Conservation (phyloP, 2,113 vertebrate species). For the Alethe castanea region DNA sequence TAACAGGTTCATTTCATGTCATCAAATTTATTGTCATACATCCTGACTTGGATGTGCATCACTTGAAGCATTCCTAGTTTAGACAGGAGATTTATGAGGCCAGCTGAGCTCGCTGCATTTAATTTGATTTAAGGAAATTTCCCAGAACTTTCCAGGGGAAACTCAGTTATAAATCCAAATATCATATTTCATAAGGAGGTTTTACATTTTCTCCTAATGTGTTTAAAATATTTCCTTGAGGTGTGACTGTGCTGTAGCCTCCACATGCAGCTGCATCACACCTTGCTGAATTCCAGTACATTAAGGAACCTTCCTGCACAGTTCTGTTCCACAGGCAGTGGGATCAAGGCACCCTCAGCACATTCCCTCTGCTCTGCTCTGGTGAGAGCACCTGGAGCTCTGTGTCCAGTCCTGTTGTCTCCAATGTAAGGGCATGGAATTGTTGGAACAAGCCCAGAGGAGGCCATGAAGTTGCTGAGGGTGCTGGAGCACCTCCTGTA, state of each 20-base stretch:
- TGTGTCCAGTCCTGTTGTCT: neutral
- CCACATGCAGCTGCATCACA: neutral
- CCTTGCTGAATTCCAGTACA: neutral
- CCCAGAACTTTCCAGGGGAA: slow-evolving; percentile 3
- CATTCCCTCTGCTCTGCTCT: neutral
- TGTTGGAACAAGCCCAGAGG: neutral
- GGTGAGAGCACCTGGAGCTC: neutral
- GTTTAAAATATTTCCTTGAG: neutral
- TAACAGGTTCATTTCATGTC: neutral
- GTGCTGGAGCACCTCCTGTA: neutral
- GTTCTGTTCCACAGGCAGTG: neutral
- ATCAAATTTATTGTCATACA: neutral
- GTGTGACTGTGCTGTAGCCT: neutral
- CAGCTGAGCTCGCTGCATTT: neutral
- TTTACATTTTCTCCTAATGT: neutral
- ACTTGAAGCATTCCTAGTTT: neutral
- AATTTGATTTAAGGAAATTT: slow-evolving; percentile 36
- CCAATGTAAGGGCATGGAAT: too few species aligned
- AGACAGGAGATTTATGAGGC: slow-evolving; percentile 12
- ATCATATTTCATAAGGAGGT: neutral
- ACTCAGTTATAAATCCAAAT: neutral
- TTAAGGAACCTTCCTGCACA: neutral
- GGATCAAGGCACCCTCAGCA: neutral
- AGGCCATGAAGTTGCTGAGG: neutral
- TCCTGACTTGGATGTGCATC: neutral